Evolutionary conservation across 2,797 vertebrate species (phyloP), one percentile per base, ranked within the genome.

Genomic region (Aldrovandia affinis): DNA sequence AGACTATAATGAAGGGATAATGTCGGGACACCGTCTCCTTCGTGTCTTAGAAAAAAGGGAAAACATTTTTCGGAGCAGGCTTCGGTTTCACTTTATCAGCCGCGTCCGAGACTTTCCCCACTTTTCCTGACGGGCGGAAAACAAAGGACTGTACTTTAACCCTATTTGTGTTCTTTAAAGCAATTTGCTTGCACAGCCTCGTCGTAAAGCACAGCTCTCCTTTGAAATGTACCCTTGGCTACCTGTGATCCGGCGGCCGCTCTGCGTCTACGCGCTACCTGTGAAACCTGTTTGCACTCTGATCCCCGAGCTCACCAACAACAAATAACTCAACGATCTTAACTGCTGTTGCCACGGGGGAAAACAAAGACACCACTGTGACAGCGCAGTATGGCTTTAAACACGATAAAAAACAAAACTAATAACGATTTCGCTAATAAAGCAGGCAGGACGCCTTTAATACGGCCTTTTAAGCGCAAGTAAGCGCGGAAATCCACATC

Each of bases 251-350:
- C 33, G 42, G 36, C 75, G 89, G 89, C 78, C 36, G 5, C 10
- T 25, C 65, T 47, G 90, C 88, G 91, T 90, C 85, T 89, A 81
- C 83, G 82, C 22, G 86, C 84, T 86, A 89, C 83, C 87, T 87
- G 87, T 81, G 83, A 81, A 92, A 94, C 90, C 90, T 92, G 92
- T 93, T 91, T 86, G 88, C 87, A 89, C 65, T 88, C 3, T 10
- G 33, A 42, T 36, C 42, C 20, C 54, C 42, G 25, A 61, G 83
- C 80, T 65, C 8, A 83, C 54, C 88, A 86, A 90, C 89, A 92
- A 93, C 92, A 86, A 91, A 89, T 91, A 92, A 92, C 90, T 81
- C 87, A 87, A n/a, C 22, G 15, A 14, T 7, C 59, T 39, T 15
- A 57, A 73, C 70, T n/a, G 9, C 33, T 39, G 28, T 47, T 54